phyloP scores from a whole-genome alignment of 1,140 invertebrate species.

The Mylabris phalerata region DNA sequence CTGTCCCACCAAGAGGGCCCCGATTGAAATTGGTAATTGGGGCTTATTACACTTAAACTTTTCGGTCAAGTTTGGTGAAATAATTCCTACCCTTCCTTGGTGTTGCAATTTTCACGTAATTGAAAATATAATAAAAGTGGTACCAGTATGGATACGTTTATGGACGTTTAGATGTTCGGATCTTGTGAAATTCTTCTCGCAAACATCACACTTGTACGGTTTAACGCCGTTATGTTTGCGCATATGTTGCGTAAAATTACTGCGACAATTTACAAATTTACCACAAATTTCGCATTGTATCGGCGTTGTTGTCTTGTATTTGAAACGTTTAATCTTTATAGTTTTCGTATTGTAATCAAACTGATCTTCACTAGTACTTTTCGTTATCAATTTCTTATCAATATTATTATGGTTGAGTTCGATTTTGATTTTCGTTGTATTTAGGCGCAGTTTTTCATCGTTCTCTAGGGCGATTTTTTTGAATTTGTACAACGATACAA shows the following conservation, averaged over 20 bases:
- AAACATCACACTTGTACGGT: conserved; percentile 52
- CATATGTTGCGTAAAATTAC: conserved; percentile 27
- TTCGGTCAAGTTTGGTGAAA: too few species aligned
- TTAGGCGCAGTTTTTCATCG: conserved; percentile 19
- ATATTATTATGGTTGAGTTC: neutral
- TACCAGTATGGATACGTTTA: conserved; percentile 47
- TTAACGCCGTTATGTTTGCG: conserved; percentile 48
- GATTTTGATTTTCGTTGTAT: neutral
- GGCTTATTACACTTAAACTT: too few species aligned
- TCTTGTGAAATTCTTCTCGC: conserved; percentile 52
- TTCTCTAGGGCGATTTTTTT: conserved; percentile 20
- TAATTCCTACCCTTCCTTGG: too few species aligned
- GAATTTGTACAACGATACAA: conserved; percentile 33
- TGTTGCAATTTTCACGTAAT: too few species aligned
- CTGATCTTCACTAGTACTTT: neutral
- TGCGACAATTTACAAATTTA: conserved; percentile 20
- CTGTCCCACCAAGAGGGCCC: too few species aligned
- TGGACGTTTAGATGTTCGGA: conserved; percentile 49
- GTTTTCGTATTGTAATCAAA: neutral
- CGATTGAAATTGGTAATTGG: too few species aligned
- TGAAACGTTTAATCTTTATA: neutral
- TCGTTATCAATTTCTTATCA: neutral
- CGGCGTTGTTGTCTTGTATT: conserved; percentile 2
- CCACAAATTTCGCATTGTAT: conserved; percentile 27
- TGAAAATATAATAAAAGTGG: conserved; percentile 8